Base-by-base conservation (phyloP, 2,797 vertebrate species). In the Sternarchorhynchus goeldii region DNA sequence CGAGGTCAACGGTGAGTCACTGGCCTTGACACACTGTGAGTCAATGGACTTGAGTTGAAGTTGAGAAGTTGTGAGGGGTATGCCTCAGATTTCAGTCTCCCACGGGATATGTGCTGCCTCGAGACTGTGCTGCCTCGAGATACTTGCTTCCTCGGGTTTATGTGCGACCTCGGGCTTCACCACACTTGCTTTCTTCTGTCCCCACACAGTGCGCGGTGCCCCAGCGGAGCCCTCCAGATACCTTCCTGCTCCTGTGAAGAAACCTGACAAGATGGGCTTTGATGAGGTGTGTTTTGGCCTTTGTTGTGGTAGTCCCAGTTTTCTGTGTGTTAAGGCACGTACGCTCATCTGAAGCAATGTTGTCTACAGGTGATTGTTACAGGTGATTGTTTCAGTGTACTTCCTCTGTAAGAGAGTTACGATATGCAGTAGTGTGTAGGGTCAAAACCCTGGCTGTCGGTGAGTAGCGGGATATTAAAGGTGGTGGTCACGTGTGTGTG, bases 261-360 rank as follows among this genome's bases (percentile, higher is more conserved):
- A 89, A 60, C 93, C 93, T 3, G 95, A 98, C 92, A 99, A 98
- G 94, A 91, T 99, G 94, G 97, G 95, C 77, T 99, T 99, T 90
- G 95, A 99, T 85, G 98, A 99, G 94, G 97, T 99, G 93, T 90
- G 93, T 84, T 78, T 17, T 29, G 17, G 1, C 10, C 18, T 62
- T 66, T 71, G 17, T 1, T 12, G 45, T 50, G 45, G 45, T 12
- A 14, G 45, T 50, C 45, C 45, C 45, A 50, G 45, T 16, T 50
- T 12, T 50, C 45, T 50, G 45, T 50, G 45, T 50, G 45, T 50
- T 50, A 14, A 50, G 12, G 45, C 8, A 50, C 8, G 45, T 8
- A 45, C 41, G 10, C 1, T 41, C 39, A 41, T 6, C 39, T 6
- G 39, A 8, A 41, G 6, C 39, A 7, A 10, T 10, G 1, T 6